Evolutionary conservation across 2,797 vertebrate genomes (phyloP).

Genomic region (Taenioides sp.): DNA sequence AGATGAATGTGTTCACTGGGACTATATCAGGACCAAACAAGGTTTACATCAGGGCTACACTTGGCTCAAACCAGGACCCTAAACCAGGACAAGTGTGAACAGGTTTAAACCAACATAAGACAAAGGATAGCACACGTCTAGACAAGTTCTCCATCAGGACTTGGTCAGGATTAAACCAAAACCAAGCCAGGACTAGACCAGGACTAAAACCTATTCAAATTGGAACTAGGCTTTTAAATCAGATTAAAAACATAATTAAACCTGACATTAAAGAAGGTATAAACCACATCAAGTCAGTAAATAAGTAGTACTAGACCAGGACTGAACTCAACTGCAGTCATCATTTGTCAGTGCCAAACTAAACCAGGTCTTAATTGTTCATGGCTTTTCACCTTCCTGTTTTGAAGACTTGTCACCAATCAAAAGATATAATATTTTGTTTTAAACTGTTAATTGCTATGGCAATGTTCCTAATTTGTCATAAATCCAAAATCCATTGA

Average conservation of each 20-base stretch:
- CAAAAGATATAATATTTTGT: no score
- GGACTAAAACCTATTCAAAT: not conserved
- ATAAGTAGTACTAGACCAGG: no score
- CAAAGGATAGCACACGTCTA: not conserved
- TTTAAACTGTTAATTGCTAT: no score
- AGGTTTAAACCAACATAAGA: not conserved
- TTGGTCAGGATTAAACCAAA: not conserved
- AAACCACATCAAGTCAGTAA: no score
- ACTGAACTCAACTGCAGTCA: no score
- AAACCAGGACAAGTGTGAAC: not conserved
- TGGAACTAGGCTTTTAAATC: not conserved
- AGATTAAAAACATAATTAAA: not conserved
- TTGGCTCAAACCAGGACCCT: not conserved
- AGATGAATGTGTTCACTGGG: no score
- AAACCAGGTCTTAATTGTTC: not conserved
- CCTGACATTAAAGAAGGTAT: no score
- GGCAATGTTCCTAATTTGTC: no score
- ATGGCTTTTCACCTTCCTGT: no score
- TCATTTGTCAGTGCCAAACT: not conserved
- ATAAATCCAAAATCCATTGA: no score
- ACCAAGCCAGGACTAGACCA: not conserved
- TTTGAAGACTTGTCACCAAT: no score
- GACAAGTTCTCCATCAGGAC: not conserved
- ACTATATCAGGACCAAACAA: not conserved
- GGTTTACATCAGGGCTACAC: not conserved